Base-by-base conservation (phyloP, 2,797 vertebrate species). In the Luscinia luscinia region DNA sequence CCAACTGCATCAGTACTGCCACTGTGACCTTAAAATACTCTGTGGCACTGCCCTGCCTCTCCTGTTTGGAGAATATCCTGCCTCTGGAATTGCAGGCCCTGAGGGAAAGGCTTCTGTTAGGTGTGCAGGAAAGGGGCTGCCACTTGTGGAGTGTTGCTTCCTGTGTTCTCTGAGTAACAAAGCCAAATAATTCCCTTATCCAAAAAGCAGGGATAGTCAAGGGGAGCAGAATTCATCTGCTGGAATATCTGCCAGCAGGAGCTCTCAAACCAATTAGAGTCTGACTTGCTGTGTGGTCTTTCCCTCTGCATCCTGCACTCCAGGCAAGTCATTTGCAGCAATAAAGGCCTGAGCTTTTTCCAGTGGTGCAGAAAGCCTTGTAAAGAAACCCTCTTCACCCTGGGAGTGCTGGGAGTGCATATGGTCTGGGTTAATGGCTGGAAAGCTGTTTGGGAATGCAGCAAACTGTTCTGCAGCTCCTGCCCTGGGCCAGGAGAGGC, bases 211-310 rank as follows among this genome's bases (percentile, higher is more conserved):
- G 11, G 75, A 46, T 86, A 83, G 90, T 82, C 74, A 52, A 0
- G 22, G 87, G 88, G 66, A 88, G 59, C 73, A 52, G 41, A 91
- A 73, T 57, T 72, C 0, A 5, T 69, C 75, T 78, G 1, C 62
- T 72, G 8, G 38, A 80, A 5, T 67, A 55, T 54, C 27, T 97
- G 51, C 74, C 85, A 80, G 55, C 59, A 9, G 54, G 66, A 86
- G 59, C 75, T 94, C 78, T 91, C 72, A 61, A 90, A 84, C 69
- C 64, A 76, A 74, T 91, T 67, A 70, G 67, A 51, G 48, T 11
- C 16, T 57, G 75, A 55, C 76, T 55, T 18, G 67, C 74, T 94
- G 96, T 82, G 95, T 93, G 94, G 96, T 90, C 94, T 69, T 63
- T 46, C 80, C 82, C 38, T 15, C 49, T 48, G 51, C 80, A 87